Conservation (phyloP, 30 jellyfish, hydroid and myxozoan species). For the Aurelia aurita complex sp. Pacific region DNA sequence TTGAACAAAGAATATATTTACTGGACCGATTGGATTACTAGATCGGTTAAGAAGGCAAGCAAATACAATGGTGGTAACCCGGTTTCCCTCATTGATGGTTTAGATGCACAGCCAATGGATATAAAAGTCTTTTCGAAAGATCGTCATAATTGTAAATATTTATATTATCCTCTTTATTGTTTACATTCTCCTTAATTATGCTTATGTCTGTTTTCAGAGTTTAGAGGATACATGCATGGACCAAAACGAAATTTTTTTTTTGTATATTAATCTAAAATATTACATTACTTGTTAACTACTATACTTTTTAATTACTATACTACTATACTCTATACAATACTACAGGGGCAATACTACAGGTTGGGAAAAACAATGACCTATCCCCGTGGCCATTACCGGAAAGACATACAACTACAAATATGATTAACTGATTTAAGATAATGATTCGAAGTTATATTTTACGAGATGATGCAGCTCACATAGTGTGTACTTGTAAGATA, state of each 20-base stretch:
- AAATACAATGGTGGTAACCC: conserved; percentile 82
- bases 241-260: too few species aligned
- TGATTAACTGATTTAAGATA: too few species aligned
- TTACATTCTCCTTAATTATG: not conserved
- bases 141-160: conserved; percentile 87
- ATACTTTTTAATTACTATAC: too few species aligned
- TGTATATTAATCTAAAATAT: too few species aligned
- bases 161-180: not conserved
- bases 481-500: not conserved
- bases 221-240: too few species aligned
- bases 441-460: not conserved
- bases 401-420: too few species aligned
- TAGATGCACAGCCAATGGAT: conserved; percentile 99
- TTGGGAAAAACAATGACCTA: too few species aligned
- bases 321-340: too few species aligned
- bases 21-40: conserved; percentile 98
- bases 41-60: conserved; percentile 90
- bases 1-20: conserved; percentile 73
- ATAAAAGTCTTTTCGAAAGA: conserved; percentile 81
- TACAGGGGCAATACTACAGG: too few species aligned
- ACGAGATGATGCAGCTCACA: not conserved
- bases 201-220: too few species aligned
- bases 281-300: too few species aligned
- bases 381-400: too few species aligned
- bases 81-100: conserved; percentile 66